Evolutionary conservation across 2,888 invertebrate genomes (phyloP), one percentile per base, ranked within the genome.

Genomic region (Galerucella nymphaeae): DNA sequence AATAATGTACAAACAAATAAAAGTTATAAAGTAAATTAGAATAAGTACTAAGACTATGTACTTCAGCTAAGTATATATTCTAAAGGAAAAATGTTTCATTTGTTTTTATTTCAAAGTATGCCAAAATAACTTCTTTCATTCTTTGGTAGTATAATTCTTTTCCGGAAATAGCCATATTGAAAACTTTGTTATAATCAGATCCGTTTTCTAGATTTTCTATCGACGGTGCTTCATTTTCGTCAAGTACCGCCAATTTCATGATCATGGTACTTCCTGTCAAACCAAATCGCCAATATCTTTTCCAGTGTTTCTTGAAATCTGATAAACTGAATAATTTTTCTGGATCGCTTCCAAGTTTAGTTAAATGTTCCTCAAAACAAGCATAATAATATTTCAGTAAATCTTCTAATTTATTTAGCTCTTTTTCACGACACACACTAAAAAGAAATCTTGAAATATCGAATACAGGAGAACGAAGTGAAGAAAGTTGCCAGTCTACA

Each of bases 271-370:
- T 53, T 8, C 30, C 23, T 14, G 71, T 55, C 3, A 74, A 6
- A 1, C 71, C 71, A n/a, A 58, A 71, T 41, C 55, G n/a, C 3
- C 66, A 74, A 57, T 74, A 73, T 38, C 61, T 70, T 48, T 16
- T 61, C 73, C 73, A 73, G 45, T 73, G 73, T 30, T 59, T 61
- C 57, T 55, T 65, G 41, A 73, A 57, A 48, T 66, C 45, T 23
- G 50, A 41, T 62, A 58, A 70, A n/a, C 66, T 45, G 42, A 73
- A 73, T 0, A 70, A 57, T 70, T 73, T 55, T n/a, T 65, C 41
- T 4, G 73, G 66, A 59, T 73, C 55, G 42, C 70, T 70, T 38
- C 73, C 73, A 18, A 73, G 18, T 50, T 50, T 30, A 14, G 3
- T 57, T 16, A 72, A n/a, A 61, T 66, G 55, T 23, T 38, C 23